phyloP scores from a whole-genome alignment of 2,888 invertebrate genomes.

The Amphipoea lucens region DNA sequence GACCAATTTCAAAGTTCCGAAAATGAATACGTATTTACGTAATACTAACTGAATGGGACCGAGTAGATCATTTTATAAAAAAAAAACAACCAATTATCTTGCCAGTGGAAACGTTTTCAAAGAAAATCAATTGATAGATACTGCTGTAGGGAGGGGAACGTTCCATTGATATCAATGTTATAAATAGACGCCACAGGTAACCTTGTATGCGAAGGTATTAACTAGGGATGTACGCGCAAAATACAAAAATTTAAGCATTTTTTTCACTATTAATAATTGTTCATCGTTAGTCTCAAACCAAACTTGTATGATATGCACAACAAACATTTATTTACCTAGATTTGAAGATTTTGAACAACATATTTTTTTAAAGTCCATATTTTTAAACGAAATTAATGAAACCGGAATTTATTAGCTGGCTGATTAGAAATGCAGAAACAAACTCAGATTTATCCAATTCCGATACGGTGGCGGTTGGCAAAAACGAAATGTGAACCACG shows the following conservation, averaged over 20 bases:
- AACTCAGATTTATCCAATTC: too few relatives aligned
- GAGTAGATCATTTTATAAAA: not conserved
- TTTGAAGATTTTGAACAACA: not conserved
- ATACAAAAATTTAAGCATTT: not conserved
- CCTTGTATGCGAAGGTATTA: not conserved
- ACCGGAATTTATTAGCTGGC: too few relatives aligned
- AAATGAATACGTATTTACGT: not conserved
- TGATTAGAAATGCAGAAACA: too few relatives aligned
- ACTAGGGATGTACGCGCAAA: not conserved
- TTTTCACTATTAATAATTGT: not conserved
- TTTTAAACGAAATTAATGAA: too few relatives aligned
- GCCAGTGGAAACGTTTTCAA: not conserved
- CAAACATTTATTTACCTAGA: not conserved
- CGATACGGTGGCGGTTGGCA: too few relatives aligned
- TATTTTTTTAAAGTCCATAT: too few relatives aligned
- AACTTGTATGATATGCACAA: not conserved
- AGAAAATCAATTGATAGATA: not conserved
- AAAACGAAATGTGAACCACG: too few relatives aligned
- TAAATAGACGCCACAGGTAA: slow-evolving; percentile 30
- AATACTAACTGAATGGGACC: not conserved
- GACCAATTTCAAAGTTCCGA: not conserved
- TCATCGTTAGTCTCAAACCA: not conserved
- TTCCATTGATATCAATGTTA: slow-evolving; percentile 12
- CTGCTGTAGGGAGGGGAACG: not conserved
- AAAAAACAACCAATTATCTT: not conserved